Base-by-base conservation (phyloP, 2,113 vertebrate genomes). In the Electrona antarctica region DNA sequence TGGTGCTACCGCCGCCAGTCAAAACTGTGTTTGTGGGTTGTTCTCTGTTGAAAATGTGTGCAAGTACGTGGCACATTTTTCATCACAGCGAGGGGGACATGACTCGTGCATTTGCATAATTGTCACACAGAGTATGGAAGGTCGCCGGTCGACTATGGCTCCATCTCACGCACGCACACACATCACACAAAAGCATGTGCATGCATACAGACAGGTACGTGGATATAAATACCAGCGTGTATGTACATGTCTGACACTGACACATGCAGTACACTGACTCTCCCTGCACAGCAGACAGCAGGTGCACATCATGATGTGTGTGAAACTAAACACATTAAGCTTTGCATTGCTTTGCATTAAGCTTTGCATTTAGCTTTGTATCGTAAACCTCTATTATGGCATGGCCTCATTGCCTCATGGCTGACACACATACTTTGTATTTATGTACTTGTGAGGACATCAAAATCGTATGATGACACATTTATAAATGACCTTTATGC, bases 51-150 rank as follows among this genome's bases (percentile, higher is more conserved):
- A 52, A 21, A 46, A 49, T 60, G 33, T 60, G 33, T 28, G 60
- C 60, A 60, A 55, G 59, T 60, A 69, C 13, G 50, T 41, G 62
- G 78, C 64, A 60, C 63, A 70, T 74, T 75, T 69, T 55, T 64
- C 72, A 80, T 58, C 63, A 9, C n/a, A 59, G 50, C 69, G 60
- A 77, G 83, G 76, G 69, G 71, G 79, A 61, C 65, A 62, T 74
- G 80, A 79, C 48, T 75, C 71, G 65, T 33, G 51, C 48, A 49
- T 81, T 75, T 80, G 50, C 78, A 80, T 77, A 64, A 58, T 60
- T 69, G 12, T 50, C 49, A 49, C 8, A 15, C 41, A 73, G 60
- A 29, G 57, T n/a, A 7, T 13, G 72, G 67, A 82, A 79, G 50
- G 77, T 81, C 69, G 72, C 49, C 21, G 50, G 77, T 81, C 69